Conservation (phyloP, 2,113 vertebrate genomes). For the Eudyptes chrysolophus region DNA sequence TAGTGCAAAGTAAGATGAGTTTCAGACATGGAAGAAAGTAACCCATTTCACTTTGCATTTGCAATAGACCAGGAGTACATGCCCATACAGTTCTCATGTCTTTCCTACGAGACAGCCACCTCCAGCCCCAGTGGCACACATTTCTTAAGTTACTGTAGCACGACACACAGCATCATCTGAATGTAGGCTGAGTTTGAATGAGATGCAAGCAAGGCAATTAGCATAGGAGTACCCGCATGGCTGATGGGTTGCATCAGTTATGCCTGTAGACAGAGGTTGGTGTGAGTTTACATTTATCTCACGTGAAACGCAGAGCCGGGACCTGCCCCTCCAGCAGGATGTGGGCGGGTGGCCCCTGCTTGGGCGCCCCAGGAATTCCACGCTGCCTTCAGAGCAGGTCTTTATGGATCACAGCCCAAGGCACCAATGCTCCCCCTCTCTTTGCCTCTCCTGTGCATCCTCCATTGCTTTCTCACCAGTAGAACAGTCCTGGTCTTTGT, state of each 20-base stretch:
- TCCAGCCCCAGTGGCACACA: not conserved
- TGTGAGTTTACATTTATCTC: not conserved
- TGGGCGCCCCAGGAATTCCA: not conserved
- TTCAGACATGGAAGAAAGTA: not conserved
- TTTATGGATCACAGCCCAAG: not conserved
- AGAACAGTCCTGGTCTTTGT: not conserved
- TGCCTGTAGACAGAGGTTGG: not conserved
- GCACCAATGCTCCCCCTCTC: not conserved
- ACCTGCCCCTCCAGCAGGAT: not conserved
- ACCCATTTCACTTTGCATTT: not conserved
- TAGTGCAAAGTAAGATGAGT: not conserved
- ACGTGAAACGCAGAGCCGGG: not conserved
- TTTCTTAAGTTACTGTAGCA: not conserved
- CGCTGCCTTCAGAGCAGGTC: not conserved
- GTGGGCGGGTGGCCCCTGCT: not conserved
- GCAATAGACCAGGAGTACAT: not conserved
- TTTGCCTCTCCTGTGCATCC: not conserved
- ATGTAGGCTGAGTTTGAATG: not conserved
- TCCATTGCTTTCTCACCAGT: not conserved
- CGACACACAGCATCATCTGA: not conserved
- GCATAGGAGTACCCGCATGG: not conserved
- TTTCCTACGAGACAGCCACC: not conserved
- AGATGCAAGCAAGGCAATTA: not conserved
- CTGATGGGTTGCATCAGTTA: not conserved
- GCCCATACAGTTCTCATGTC: not conserved